Conservation (phyloP, 2,797 vertebrate genomes). For the Lagocephalus sceleratus region DNA sequence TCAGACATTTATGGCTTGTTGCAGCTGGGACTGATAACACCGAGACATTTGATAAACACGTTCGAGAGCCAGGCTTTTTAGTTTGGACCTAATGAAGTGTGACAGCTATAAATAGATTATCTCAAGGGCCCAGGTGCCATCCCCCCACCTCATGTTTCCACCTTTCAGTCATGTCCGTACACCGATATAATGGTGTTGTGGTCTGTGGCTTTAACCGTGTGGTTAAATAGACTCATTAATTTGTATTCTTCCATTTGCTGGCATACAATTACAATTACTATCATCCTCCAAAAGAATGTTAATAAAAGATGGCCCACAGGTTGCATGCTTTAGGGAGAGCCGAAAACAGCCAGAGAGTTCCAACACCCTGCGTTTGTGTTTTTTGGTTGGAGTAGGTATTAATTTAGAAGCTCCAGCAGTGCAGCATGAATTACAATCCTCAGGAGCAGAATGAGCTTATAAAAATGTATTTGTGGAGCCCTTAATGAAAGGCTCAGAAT, state of each 20-base stretch:
- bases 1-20: conserved; percentile 45
- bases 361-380: conserved; percentile 64
- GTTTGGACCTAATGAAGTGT: conserved; percentile 67
- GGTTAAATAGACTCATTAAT: conserved; percentile 24
- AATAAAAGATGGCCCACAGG: no score
- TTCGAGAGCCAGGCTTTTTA: conserved; percentile 64
- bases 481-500: conserved; percentile 50
- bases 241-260: no score
- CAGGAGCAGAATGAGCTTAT: conserved; percentile 46
- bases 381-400: conserved; percentile 61
- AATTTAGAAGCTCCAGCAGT: conserved; percentile 64
- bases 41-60: conserved; percentile 68
- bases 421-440: conserved; percentile 52
- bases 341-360: conserved; percentile 40
- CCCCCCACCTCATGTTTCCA: conserved; percentile 23
- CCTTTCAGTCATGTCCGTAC: conserved; percentile 12
- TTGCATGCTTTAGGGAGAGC: no score
- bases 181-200: conserved; percentile 7
- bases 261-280: no score
- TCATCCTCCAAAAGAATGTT: no score
- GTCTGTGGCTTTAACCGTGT: conserved; percentile 12
- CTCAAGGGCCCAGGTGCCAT: conserved; percentile 61
- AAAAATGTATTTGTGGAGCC: conserved; percentile 46
- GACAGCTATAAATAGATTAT: conserved; percentile 75
- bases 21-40: conserved; percentile 55